These are phyloP conservation scores for Elgaria multicarinata DNA, from an alignment of 2,113 vertebrate genomes.

Conservation along the genomic window DNA sequence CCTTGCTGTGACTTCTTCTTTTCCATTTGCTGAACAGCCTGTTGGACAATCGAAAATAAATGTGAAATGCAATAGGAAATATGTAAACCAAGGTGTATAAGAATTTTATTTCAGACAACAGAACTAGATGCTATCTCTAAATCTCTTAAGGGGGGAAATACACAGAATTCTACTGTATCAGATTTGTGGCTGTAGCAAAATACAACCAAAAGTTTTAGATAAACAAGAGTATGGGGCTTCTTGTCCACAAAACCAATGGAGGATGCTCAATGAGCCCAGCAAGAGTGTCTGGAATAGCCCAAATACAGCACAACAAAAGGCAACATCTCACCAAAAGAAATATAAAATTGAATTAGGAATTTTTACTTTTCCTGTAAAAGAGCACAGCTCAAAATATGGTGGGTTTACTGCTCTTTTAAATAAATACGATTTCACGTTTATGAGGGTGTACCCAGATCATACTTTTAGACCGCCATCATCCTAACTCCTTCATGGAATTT, in stretches of 20 bases:
- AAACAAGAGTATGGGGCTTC: not conserved
- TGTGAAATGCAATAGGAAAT: not conserved
- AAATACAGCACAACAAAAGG: not conserved
- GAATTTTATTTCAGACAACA: not conserved
- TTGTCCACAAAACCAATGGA: not conserved
- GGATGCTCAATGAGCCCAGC: not conserved
- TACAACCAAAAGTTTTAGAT: not conserved
- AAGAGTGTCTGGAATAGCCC: not conserved
- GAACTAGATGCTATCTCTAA: not conserved
- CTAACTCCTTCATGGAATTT: too few relatives aligned
- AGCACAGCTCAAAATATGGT: not conserved
- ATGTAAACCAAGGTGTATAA: slow-evolving; percentile 36
- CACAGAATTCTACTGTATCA: not conserved
- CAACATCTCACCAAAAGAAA: not conserved
- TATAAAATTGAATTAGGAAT: not conserved
- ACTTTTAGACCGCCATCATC: too few relatives aligned
- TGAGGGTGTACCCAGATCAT: too few relatives aligned
- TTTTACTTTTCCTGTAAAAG: not conserved
- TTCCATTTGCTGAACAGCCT: slow-evolving; percentile 95
- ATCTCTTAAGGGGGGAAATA: not conserved
- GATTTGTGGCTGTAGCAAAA: not conserved
- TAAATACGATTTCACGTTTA: not conserved
- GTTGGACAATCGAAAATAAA: slow-evolving; percentile 27
- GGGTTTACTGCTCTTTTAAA: not conserved
- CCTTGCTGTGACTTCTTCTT: slow-evolving; percentile 87